phyloP scores from a whole-genome alignment of 2,797 vertebrate species.

The Sylvia borin region DNA sequence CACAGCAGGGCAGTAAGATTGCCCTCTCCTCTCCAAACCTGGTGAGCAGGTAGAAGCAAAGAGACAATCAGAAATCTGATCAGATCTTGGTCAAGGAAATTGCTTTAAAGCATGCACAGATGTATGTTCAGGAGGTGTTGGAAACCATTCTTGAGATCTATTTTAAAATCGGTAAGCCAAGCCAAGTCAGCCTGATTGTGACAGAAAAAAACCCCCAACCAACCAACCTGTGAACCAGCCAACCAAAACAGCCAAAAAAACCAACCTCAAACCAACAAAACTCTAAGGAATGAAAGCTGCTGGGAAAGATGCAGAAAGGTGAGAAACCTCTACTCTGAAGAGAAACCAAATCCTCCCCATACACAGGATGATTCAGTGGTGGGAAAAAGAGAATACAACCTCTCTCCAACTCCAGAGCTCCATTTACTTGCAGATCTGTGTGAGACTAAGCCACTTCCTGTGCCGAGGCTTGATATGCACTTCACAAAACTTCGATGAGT shows the following conservation, averaged over 20 bases:
- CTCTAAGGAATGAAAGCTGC: not conserved
- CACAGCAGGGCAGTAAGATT: not conserved
- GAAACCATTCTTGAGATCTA: not conserved
- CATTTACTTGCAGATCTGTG: not conserved
- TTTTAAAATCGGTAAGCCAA: not conserved
- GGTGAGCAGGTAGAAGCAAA: not conserved
- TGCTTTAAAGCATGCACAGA: not conserved
- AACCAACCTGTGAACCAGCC: not conserved
- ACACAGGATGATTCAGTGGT: not conserved
- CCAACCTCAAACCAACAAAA: not conserved
- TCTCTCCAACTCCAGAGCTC: not conserved
- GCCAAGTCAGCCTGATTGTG: not conserved
- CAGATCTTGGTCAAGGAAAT: not conserved
- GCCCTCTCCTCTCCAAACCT: not conserved
- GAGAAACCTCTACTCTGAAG: not conserved
- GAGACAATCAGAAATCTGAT: not conserved
- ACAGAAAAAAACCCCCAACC: not conserved
- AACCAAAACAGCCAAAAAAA: not conserved
- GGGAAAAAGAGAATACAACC: not conserved
- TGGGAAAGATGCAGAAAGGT: not conserved
- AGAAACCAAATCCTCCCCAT: not conserved
- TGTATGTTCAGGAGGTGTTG: not conserved
- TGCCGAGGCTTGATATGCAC: fast-evolving
- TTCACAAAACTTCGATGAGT: not conserved
- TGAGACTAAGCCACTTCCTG: not conserved